These are phyloP conservation scores for Drosophila quasianomalipes DNA, from an alignment of 2,888 invertebrate genomes.

Conservation along the genomic window DNA sequence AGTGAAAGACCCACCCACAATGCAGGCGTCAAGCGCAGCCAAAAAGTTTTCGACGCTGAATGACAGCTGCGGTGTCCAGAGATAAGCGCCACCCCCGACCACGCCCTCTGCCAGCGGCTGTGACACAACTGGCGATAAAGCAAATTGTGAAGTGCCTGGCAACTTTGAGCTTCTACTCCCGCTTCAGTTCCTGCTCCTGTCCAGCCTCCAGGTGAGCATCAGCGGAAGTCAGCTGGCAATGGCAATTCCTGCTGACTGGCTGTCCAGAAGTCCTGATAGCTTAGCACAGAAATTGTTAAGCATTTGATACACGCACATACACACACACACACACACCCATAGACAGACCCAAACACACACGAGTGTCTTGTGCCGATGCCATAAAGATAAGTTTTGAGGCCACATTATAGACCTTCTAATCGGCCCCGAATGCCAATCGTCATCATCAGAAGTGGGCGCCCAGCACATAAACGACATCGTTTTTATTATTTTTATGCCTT, in stretches of 20 bases:
- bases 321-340: neutral
- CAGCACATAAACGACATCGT: constrained; percentile 50
- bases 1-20: constrained; percentile 13
- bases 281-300: constrained; percentile 57
- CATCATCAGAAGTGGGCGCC: constrained; percentile 39
- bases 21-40: constrained; percentile 60
- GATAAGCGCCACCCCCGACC: constrained; percentile 49
- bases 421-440: constrained; percentile 59
- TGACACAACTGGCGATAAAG: constrained; percentile 62
- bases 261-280: constrained; percentile 56
- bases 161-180: neutral
- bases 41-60: constrained; percentile 60
- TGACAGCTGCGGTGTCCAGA: constrained; percentile 72
- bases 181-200: neutral
- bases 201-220: constrained; percentile 51
- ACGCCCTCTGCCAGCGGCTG: constrained; percentile 47
- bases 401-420: constrained; percentile 71
- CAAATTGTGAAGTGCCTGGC: constrained; percentile 45
- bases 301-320: constrained; percentile 25
- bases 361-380: constrained; percentile 53
- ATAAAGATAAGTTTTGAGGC: constrained; percentile 69
- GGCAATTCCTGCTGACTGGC: constrained; percentile 36
- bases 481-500: constrained; percentile 71
- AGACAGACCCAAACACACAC: constrained; percentile 1
- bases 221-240: constrained; percentile 37